Base-by-base conservation (phyloP, 2,113 vertebrate species). In the Mirounga angustirostris region DNA sequence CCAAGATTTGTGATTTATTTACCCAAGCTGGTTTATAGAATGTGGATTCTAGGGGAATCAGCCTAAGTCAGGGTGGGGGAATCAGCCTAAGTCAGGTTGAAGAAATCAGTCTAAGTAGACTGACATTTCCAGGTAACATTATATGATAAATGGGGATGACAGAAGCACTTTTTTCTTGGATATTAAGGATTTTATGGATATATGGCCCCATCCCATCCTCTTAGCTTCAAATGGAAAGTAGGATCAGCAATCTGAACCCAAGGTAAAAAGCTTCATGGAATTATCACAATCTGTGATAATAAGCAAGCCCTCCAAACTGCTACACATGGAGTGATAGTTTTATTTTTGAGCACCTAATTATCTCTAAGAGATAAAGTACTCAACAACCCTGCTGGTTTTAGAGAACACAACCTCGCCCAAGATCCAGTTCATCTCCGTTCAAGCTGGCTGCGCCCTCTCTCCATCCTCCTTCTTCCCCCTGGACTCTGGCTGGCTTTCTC, bases 401-500 rank as follows among this genome's bases (percentile, higher is more conserved):
- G 78, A 96, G 91, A 97, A 93, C 43, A 1, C 26, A 71, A 73
- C 71, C 91, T 98, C 97, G 91, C 40, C 82, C 46, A 96, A 89
- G 65, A 59, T 78, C 82, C 88, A 59, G 97, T 87, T 98, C 98
- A 96, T 58, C 58, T 82, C 61, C 2, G 19, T 95, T 98, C 97
- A 98, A 97, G 87, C 88, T 98, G 98, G 97, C 98, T 90, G 91
- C 7, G 8, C 67, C 40, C 54, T 96, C 82, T 24, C n/a, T 95
- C 40, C 94, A 74, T 67, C 46, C 95, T 95, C 91, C 26, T 61
- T 80, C 71, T 74, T 91, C 93, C 24, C 69, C 0, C 95, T 98
- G 96, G 89, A 93, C 97, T 97, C 97, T 97, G 95, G 96, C 81
- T 98, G 96, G 58, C 96, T 97, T 89, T 91, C 93, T 95, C 91